Conservation (phyloP, 2,888 invertebrate species). For the Synanthedon tipuliformis region DNA sequence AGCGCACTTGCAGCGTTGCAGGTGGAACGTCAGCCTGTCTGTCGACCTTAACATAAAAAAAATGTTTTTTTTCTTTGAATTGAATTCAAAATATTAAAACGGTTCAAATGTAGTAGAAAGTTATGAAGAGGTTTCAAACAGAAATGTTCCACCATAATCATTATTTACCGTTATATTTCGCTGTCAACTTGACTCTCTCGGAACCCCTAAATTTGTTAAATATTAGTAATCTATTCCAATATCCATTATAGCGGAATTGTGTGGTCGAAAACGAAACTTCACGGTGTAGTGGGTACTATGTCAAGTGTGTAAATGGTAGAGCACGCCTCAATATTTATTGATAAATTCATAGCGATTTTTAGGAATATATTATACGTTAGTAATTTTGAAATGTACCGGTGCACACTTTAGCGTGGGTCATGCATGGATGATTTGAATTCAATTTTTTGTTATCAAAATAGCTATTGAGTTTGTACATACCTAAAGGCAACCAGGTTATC, state of each 20-base stretch:
- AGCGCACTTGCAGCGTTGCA: no score
- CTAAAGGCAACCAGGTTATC: no score
- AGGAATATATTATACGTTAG: no score
- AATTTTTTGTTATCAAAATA: no score
- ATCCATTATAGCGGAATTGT: slow-evolving; percentile 27
- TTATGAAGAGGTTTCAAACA: slow-evolving; percentile 4
- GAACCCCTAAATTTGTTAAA: slow-evolving; percentile 36
- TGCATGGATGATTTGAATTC: no score
- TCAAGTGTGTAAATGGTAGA: not conserved
- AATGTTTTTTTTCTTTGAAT: no score
- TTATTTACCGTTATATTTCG: slow-evolving; percentile 8
- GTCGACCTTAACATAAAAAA: no score
- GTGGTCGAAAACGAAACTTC: slow-evolving; percentile 9
- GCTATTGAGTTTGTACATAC: no score
- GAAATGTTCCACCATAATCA: slow-evolving; percentile 8
- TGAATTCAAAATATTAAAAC: slow-evolving; percentile 6
- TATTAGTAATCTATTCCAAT: slow-evolving; percentile 42
- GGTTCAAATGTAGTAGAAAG: slow-evolving; percentile 1
- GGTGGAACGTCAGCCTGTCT: no score
- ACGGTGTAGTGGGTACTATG: slow-evolving; percentile 1
- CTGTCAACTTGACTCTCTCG: slow-evolving; percentile 20
- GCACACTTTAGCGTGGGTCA: no score
- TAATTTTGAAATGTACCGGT: no score
- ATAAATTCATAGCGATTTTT: no score
- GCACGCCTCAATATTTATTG: slow-evolving; percentile 9